Evolutionary conservation across 2,113 vertebrate species (phyloP).

Genomic region (Hippocampus abdominalis): DNA sequence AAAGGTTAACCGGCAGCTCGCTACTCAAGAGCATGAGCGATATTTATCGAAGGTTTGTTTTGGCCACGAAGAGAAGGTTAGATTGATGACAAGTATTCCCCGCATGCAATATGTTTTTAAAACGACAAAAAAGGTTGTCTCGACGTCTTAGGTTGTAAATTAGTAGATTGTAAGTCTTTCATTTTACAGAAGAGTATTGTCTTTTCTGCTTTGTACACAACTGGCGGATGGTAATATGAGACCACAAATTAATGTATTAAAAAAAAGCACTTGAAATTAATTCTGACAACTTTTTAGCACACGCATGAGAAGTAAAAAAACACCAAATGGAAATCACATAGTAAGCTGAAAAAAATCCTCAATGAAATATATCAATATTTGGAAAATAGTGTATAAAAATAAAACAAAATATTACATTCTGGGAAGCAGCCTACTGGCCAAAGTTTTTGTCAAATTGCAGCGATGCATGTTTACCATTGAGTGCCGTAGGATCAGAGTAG

Average conservation of each 20-base stretch:
- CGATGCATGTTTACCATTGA: background rate
- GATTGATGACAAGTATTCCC: slow-evolving; percentile 1
- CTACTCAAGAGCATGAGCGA: slow-evolving; percentile 11
- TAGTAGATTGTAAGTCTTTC: background rate
- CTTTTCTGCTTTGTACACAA: background rate
- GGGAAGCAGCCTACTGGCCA: background rate
- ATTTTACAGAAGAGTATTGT: background rate
- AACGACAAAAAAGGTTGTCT: background rate
- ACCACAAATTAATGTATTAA: background rate
- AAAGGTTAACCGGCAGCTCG: slow-evolving; percentile 40
- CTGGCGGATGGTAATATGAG: background rate
- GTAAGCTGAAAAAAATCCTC: background rate
- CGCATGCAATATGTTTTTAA: background rate
- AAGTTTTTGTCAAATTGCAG: background rate
- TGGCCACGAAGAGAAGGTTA: slow-evolving; percentile 19
- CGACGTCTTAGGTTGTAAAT: background rate
- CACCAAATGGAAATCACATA: too few relatives aligned
- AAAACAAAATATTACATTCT: background rate
- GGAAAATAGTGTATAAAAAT: too few relatives aligned
- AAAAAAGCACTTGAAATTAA: background rate
- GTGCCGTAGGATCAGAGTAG: background rate
- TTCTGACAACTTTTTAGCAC: background rate
- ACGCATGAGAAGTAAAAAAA: too few relatives aligned
- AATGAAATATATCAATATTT: too few relatives aligned
- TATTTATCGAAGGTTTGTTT: slow-evolving; percentile 27